Base-by-base conservation (phyloP, 1,140 invertebrate genomes). In the Panulirus ornatus region DNA sequence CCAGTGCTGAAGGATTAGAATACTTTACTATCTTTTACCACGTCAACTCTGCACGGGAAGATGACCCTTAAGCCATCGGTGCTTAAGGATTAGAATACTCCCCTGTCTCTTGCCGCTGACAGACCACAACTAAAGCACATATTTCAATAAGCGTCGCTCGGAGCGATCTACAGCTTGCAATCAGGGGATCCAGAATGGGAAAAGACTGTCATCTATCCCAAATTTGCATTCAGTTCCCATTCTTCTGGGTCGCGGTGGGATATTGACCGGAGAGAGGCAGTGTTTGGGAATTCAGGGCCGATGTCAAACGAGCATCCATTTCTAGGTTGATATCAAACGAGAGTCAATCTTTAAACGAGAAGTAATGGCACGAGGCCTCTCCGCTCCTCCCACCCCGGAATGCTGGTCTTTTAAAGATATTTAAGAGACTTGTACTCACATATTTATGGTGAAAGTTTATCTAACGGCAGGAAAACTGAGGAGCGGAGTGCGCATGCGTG, bases 131-230 rank as follows among this genome's bases (percentile, higher is more conserved):
- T 27, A 27, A 27, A 22, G 58, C 27, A 30, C 58, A 66, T 66
- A 27, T 66, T 66, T 66, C 58, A 66, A 66, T 66, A 66, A 66
- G 27, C 58, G 58, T 66, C 58, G 27, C 58, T 27, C 3, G 58
- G 0, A 5, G 58, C n/a, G 58, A 66, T 66, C 30, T 66, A 66
- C n/a, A 66, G 22, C 58, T 30, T 66, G 58, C n/a, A 66, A 66
- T 66, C 58, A 66, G 58, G 58, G 58, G 30, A 66, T 66, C 58
- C n/a, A 27, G 58, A 66, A 66, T 66, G 58, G 58, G 58, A 30
- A 66, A 66, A 66, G 58, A 66, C 58, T 66, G 58, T 66, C 58
- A 66, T 66, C 58, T 66, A 66, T 66, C 30, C 58, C 58, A 66
- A 66, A 66, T 66, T 22, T 66, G 58, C 58, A 66, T 66, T 66